A percentile compares a stretch with the other conserved stretches of the same genome.
phyloP scores from a whole-genome alignment of 2,797 vertebrate genomes.

The Microchirus variegatus region DNA sequence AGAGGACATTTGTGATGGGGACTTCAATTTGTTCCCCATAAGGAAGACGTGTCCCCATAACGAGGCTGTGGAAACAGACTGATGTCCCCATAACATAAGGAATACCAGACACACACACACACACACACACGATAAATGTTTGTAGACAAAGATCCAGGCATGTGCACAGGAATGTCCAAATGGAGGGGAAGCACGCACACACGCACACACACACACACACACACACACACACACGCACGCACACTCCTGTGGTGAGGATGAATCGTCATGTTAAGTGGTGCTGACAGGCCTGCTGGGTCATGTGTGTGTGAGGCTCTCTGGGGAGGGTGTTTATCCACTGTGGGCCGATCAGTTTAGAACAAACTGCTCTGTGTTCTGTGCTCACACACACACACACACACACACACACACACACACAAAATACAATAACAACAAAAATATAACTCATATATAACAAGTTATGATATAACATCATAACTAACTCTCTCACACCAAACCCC shows the following conservation, averaged over 20 bases:
- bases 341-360: constrained; percentile 56
- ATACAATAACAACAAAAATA: too few species aligned
- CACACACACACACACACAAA: too few species aligned
- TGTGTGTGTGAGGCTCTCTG: constrained; percentile 52
- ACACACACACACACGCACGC: constrained; percentile 18
- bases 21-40: too few species aligned
- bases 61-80: too few species aligned
- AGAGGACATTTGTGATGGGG: too few species aligned
- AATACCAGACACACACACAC: too few species aligned
- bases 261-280: constrained; percentile 63
- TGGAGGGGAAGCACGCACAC: not conserved
- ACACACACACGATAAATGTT: too few species aligned
- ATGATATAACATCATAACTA: too few species aligned
- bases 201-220: constrained; percentile 14
- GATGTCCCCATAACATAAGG: too few species aligned
- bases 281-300: constrained; percentile 68
- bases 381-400: constrained; percentile 34
- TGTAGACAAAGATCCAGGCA: not conserved
- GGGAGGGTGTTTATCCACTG: constrained; percentile 12
- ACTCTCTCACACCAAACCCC: too few species aligned
- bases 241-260: constrained; percentile 47
- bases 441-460: too few species aligned
- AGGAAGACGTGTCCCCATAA: not conserved
- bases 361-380: constrained; percentile 70
- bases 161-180: not conserved